phyloP scores from a whole-genome alignment of 2,888 invertebrate species.

The Platycnemis pennipes region DNA sequence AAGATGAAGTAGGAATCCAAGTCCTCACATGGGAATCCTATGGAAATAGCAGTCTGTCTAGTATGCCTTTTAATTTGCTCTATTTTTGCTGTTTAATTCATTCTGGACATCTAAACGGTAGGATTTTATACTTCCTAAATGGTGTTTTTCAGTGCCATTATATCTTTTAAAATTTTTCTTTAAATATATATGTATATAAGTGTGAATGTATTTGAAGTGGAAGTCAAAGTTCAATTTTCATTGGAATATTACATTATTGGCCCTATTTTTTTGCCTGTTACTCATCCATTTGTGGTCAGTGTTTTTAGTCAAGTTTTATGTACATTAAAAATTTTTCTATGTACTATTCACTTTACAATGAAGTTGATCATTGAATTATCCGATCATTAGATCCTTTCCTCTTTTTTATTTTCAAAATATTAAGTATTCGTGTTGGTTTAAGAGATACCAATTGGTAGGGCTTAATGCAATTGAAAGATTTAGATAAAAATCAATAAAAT shows the following conservation, averaged over 20 bases:
- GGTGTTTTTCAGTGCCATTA: not conserved
- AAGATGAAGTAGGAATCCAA: not conserved
- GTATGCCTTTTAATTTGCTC: not conserved
- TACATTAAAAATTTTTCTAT: not conserved
- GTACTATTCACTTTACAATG: not conserved
- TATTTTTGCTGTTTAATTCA: not conserved
- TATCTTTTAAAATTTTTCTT: not conserved
- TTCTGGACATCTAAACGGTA: not conserved
- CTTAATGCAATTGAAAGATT: not conserved
- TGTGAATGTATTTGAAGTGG: conserved; percentile 1
- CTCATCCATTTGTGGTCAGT: not conserved
- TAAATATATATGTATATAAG: not conserved
- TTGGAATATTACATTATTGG: not conserved
- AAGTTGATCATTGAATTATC: not conserved
- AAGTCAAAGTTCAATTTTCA: not conserved
- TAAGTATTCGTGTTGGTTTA: not conserved
- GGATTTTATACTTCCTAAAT: not conserved
- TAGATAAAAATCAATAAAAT: not conserved
- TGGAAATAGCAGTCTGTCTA: not conserved
- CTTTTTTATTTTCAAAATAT: not conserved
- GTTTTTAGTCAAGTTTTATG: not conserved
- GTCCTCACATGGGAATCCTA: not conserved
- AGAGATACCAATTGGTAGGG: not conserved
- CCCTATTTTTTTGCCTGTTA: not conserved
- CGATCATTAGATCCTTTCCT: not conserved